Percentiles rank a stretch among this genome's conserved stretches.
Evolutionary conservation across 2,888 invertebrate species (phyloP).

Genomic region (Entomobrya multifasciata): DNA sequence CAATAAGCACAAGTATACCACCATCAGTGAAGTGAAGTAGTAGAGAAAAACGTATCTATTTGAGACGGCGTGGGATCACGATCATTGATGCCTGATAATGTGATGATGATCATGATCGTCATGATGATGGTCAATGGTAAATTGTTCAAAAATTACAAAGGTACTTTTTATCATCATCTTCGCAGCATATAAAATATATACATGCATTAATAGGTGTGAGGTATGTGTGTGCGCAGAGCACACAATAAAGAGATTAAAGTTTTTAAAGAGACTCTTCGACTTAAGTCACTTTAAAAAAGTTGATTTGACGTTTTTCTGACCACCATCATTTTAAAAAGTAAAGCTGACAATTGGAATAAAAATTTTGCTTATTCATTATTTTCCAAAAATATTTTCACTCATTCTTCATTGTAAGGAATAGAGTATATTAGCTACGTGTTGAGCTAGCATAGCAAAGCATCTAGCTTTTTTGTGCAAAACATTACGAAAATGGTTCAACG

Average conservation of each 20-base stretch:
- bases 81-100: constrained; percentile 49
- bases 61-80: constrained; percentile 38
- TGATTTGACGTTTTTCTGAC: neutral
- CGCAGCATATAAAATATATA: neutral
- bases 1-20: constrained; percentile 14
- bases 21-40: neutral
- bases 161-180: neutral
- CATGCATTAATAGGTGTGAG: neutral
- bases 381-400: too few relatives aligned
- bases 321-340: neutral
- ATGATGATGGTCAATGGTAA: constrained; percentile 30
- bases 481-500: too few relatives aligned
- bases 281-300: neutral
- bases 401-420: too few relatives aligned
- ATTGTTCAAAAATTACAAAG: neutral
- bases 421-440: too few relatives aligned
- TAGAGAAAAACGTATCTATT: too few relatives aligned
- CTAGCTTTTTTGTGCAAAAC: too few relatives aligned
- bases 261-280: constrained; percentile 12
- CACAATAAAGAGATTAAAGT: constrained; percentile 30
- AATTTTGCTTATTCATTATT: constrained; percentile 11
- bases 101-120: constrained; percentile 37
- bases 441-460: too few relatives aligned
- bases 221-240: neutral
- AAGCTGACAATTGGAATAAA: constrained; percentile 12